Conservation (phyloP, 2,888 invertebrate species). For the Gryllus longicercus region DNA sequence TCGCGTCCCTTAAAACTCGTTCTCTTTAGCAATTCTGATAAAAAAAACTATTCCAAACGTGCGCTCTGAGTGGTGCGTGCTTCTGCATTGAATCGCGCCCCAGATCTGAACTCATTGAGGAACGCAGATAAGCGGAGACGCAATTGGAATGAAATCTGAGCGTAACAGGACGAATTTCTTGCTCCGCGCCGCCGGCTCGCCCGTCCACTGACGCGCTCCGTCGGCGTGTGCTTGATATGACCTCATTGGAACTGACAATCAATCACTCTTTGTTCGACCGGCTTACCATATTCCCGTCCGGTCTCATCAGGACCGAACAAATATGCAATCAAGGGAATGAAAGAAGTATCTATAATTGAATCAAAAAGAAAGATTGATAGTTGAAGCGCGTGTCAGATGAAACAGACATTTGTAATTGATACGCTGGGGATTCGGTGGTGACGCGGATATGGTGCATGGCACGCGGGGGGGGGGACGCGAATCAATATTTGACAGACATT, state of each 20-base stretch:
- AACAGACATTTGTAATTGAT: slow-evolving; percentile 10
- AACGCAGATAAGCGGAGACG: too few species aligned
- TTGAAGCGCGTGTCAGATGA: slow-evolving; percentile 6
- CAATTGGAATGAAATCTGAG: too few species aligned
- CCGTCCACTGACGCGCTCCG: too few species aligned
- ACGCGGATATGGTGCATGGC: neutral
- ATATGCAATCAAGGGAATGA: slow-evolving; percentile 17
- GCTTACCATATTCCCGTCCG: slow-evolving; percentile 17
- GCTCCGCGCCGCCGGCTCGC: too few species aligned
- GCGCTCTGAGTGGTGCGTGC: too few species aligned
- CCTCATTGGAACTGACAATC: slow-evolving; percentile 17
- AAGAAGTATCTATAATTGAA: slow-evolving; percentile 17
- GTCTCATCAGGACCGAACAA: neutral
- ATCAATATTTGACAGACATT: slow-evolving; percentile 7
- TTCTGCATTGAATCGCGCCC: too few species aligned
- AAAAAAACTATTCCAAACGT: too few species aligned
- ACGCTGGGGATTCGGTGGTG: neutral
- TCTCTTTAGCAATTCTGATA: too few species aligned
- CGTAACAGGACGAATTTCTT: too few species aligned
- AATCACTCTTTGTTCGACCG: slow-evolving; percentile 1
- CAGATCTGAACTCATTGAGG: too few species aligned
- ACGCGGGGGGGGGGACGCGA: neutral
- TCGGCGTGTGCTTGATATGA: neutral
- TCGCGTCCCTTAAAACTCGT: too few species aligned
- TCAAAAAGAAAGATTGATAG: neutral